phyloP scores from a whole-genome alignment of 2,113 vertebrate species.

The Etheostoma cragini region DNA sequence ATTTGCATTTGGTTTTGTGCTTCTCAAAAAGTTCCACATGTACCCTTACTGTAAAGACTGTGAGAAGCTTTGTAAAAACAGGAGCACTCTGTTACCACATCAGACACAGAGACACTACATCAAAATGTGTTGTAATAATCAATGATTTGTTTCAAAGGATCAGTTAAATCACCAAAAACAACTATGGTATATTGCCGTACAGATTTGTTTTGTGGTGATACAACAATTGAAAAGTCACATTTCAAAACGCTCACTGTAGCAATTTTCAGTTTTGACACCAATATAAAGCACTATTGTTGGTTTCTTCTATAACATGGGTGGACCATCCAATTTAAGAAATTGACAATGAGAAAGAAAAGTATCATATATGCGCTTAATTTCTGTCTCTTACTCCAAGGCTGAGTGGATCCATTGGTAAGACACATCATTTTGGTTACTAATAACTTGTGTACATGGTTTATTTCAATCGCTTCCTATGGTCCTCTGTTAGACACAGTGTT shows the following conservation, averaged over 20 bases:
- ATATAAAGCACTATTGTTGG: neutral
- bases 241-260: neutral
- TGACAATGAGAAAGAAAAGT: neutral
- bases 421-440: neutral
- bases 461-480: neutral
- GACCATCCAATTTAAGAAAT: neutral
- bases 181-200: too few relatives aligned
- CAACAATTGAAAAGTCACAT: neutral
- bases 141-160: neutral
- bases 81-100: neutral
- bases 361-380: neutral
- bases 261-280: neutral
- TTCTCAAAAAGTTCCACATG: neutral
- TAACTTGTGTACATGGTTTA: neutral
- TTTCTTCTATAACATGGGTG: neutral
- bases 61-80: neutral
- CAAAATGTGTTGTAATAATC: neutral
- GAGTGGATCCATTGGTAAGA: neutral
- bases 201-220: neutral
- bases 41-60: neutral
- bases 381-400: neutral
- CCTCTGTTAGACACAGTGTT: neutral
- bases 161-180: too few relatives aligned
- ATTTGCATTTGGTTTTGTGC: constrained; percentile 11
- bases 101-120: neutral